A percentile compares a stretch with the other conserved stretches of the same genome.
phyloP scores from a whole-genome alignment of 2,888 invertebrate species.

The Ametastegia equiseti region DNA sequence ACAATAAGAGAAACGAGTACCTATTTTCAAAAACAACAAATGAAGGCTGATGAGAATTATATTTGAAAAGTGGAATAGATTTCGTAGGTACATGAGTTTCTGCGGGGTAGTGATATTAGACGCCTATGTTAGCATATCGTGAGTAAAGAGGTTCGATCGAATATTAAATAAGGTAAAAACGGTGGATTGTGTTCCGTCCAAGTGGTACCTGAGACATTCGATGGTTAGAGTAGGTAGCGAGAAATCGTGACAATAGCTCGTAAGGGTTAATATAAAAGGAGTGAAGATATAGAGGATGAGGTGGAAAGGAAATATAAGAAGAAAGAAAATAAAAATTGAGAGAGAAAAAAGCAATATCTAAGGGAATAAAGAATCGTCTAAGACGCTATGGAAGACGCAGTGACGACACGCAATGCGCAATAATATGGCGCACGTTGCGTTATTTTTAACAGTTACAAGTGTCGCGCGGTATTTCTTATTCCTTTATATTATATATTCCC shows the following conservation, averaged over 20 bases:
- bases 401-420: slow-evolving; percentile 17
- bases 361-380: not conserved
- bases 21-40: too few relatives aligned
- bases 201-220: slow-evolving; percentile 6
- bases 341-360: slow-evolving; percentile 33
- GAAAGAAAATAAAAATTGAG: slow-evolving; percentile 21
- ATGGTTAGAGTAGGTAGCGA: not conserved
- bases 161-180: not conserved
- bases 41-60: too few relatives aligned
- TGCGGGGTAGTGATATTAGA: too few relatives aligned
- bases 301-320: slow-evolving; percentile 26
- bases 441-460: slow-evolving; percentile 37
- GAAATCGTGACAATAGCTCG: slow-evolving; percentile 37
- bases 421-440: not conserved
- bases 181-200: slow-evolving; percentile 2
- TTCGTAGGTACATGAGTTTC: too few relatives aligned
- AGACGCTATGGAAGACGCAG: slow-evolving; percentile 12
- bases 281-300: slow-evolving; percentile 34
- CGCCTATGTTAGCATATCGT: not conserved
- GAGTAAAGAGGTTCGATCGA: not conserved
- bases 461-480: slow-evolving; percentile 10
- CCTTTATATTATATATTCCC: not conserved
- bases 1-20: too few relatives aligned
- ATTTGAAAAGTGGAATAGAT: too few relatives aligned
- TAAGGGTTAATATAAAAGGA: slow-evolving; percentile 41